Conservation (phyloP, 2,113 vertebrate genomes). For the Pangasianodon hypophthalmus region DNA sequence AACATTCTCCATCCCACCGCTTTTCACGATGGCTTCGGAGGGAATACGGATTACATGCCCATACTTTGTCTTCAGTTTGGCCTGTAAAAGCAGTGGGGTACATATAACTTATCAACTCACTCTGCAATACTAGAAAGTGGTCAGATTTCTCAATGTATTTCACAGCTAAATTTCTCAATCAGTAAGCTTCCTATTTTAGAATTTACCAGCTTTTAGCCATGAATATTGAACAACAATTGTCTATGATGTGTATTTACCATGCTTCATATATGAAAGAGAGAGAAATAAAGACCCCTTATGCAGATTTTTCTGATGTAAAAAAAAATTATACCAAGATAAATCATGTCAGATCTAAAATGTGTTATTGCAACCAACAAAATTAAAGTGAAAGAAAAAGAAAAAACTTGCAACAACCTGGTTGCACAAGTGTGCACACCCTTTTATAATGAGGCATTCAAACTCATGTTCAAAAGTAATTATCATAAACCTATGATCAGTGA, state of each 20-base stretch:
- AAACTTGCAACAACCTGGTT: neutral
- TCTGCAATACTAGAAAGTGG: neutral
- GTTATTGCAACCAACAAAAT: neutral
- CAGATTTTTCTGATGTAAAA: neutral
- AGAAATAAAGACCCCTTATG: neutral
- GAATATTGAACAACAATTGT: neutral
- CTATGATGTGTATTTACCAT: neutral
- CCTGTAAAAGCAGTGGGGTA: slow-evolving; percentile 9
- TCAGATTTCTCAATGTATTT: neutral
- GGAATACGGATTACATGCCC: slow-evolving; percentile 58
- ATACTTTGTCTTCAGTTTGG: neutral
- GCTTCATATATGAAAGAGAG: neutral
- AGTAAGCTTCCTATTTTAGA: neutral
- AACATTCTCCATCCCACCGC: neutral
- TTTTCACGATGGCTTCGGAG: slow-evolving; percentile 53
- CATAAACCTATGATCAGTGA: neutral
- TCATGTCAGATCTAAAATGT: neutral
- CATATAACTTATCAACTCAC: neutral
- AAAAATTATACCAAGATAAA: neutral
- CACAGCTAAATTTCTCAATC: neutral
- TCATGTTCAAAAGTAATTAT: neutral
- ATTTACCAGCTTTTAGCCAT: neutral
- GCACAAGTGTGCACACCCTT: neutral
- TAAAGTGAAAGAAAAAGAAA: neutral
- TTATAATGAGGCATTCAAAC: neutral